phyloP scores from a whole-genome alignment of 2,888 invertebrate genomes.

The Caradrina clavipalpis region DNA sequence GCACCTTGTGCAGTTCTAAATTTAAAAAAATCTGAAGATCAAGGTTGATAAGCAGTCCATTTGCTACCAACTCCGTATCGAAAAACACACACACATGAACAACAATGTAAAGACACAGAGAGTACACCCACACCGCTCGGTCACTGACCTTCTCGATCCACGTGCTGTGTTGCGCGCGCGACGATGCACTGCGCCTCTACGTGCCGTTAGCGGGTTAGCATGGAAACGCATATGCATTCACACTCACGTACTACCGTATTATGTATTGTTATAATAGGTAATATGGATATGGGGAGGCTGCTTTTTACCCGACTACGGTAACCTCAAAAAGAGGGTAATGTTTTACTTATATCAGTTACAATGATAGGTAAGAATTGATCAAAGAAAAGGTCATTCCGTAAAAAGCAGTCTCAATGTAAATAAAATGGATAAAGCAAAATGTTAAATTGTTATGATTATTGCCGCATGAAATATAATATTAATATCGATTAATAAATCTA shows the following conservation, averaged over 20 bases:
- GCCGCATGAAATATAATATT: constrained; percentile 65
- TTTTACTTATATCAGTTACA: neutral
- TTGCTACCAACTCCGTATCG: constrained; percentile 17
- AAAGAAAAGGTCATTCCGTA: constrained; percentile 10
- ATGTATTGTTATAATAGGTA: constrained; percentile 59
- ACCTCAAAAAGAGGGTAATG: neutral
- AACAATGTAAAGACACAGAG: constrained; percentile 50
- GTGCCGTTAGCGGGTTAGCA: constrained; percentile 90
- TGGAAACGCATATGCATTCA: constrained; percentile 89
- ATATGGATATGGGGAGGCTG: constrained; percentile 60
- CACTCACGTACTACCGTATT: constrained; percentile 80
- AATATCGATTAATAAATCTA: constrained; percentile 34
- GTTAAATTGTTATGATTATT: constrained; percentile 71
- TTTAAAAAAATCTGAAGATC: neutral
- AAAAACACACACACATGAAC: constrained; percentile 61
- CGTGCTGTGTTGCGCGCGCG: constrained; percentile 92
- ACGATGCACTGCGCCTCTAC: constrained; percentile 88
- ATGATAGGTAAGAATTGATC: no score
- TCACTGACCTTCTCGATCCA: constrained; percentile 97
- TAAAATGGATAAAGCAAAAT: constrained; percentile 73
- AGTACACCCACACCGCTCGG: constrained; percentile 66
- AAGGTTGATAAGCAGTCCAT: constrained; percentile 8
- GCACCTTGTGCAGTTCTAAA: neutral
- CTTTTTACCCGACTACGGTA: constrained; percentile 34
- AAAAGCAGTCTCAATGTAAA: constrained; percentile 60